A percentile compares a stretch with the other conserved stretches of the same genome.
Conservation (phyloP, 2,888 invertebrate species). For the Acanthosepion esculentum region DNA sequence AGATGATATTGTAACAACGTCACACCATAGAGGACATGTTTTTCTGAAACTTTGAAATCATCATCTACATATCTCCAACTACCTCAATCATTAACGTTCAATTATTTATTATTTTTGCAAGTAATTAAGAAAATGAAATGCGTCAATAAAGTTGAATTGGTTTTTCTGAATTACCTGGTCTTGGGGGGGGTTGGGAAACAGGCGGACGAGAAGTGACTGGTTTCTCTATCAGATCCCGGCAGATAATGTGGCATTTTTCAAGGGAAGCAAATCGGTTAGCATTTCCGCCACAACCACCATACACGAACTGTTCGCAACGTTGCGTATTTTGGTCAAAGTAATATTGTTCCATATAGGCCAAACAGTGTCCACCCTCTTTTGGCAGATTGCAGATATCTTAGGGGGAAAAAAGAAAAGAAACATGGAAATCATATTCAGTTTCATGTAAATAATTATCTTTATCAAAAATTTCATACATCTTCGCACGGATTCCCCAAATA, state of each 20-base stretch:
- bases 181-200: background rate
- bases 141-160: background rate
- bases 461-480: too few species aligned
- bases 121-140: background rate
- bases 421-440: background rate
- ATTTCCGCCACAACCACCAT: slow-evolving; percentile 92
- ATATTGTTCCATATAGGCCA: slow-evolving; percentile 58
- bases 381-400: slow-evolving; percentile 60
- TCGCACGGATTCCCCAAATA: background rate
- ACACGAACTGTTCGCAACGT: slow-evolving; percentile 84
- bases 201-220: background rate
- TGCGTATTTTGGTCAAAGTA: slow-evolving; percentile 82
- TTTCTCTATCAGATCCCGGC: background rate
- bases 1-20: too few species aligned
- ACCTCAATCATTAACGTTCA: too few species aligned
- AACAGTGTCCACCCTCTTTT: slow-evolving; percentile 63
- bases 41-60: too few species aligned
- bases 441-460: background rate
- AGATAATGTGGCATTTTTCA: background rate
- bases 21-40: too few species aligned
- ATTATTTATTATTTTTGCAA: background rate
- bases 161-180: background rate
- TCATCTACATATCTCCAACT: too few species aligned
- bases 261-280: slow-evolving; percentile 73
- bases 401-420: slow-evolving; percentile 42